These are phyloP conservation scores for Kuschelorhynchus macadamiae DNA, from an alignment of 2,888 invertebrate genomes.

Conservation along the genomic window DNA sequence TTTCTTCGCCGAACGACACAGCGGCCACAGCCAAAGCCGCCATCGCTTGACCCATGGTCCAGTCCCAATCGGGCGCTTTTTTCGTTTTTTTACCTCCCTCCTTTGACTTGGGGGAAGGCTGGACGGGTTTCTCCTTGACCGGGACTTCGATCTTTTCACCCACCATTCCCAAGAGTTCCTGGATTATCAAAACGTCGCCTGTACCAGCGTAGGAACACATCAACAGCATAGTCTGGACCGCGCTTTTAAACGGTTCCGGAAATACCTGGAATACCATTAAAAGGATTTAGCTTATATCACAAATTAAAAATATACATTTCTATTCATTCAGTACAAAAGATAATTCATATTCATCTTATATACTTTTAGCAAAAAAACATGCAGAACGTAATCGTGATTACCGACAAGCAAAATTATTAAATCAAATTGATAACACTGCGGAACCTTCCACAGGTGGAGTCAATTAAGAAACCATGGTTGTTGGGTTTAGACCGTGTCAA, in stretches of 20 bases:
- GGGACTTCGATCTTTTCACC: constrained; percentile 86
- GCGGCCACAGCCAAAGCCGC: constrained; percentile 97
- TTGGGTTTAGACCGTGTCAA: too few species aligned
- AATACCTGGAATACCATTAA: constrained; percentile 63
- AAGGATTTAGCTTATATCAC: too few species aligned
- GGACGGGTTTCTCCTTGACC: constrained; percentile 37
- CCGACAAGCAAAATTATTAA: too few species aligned
- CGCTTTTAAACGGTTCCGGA: constrained; percentile 92
- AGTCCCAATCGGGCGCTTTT: constrained; percentile 76
- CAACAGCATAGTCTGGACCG: constrained; percentile 93
- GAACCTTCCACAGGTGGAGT: too few species aligned
- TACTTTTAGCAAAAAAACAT: too few species aligned
- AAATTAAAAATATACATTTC: too few species aligned
- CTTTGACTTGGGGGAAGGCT: constrained; percentile 14
- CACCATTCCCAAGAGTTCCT: constrained; percentile 94
- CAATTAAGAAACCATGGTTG: too few species aligned
- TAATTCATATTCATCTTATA: too few species aligned
- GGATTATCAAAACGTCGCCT: constrained; percentile 94
- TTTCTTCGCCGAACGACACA: constrained; percentile 98
- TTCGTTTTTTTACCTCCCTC: constrained; percentile 54
- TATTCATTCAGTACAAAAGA: too few species aligned
- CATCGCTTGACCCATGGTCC: constrained; percentile 89
- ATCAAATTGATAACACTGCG: too few species aligned
- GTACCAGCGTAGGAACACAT: constrained; percentile 97
- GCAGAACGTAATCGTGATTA: too few species aligned